Conservation (phyloP, 2,888 invertebrate species). For the Kuschelorhynchus macadamiae region DNA sequence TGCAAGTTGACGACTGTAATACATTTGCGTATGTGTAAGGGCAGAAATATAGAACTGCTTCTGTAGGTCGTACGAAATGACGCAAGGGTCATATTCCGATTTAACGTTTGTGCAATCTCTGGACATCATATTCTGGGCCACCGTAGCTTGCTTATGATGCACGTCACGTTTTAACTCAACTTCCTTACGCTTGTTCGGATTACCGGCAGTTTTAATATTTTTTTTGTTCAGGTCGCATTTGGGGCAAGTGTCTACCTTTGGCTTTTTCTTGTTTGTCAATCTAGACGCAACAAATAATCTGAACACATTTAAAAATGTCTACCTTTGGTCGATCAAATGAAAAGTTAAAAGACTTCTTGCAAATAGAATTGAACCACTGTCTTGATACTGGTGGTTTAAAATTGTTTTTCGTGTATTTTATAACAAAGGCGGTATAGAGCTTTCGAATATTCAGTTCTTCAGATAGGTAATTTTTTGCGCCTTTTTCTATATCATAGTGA, state of each 20-base stretch:
- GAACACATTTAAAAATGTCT: too few relatives aligned
- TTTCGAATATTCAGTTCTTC: conserved; percentile 2
- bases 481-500: not conserved
- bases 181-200: not conserved
- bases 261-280: too few relatives aligned
- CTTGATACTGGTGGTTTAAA: conserved; percentile 2
- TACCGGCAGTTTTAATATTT: not conserved
- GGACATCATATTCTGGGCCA: conserved; percentile 8
- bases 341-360: not conserved
- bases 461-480: not conserved
- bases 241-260: not conserved
- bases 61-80: conserved; percentile 8
- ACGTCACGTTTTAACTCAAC: conserved; percentile 2
- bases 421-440: conserved; percentile 1
- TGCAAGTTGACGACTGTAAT: conserved; percentile 6
- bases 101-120: not conserved
- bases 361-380: not conserved
- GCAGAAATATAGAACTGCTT: conserved; percentile 9
- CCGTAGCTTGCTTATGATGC: not conserved
- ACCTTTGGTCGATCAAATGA: too few relatives aligned
- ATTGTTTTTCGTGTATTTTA: conserved; percentile 4
- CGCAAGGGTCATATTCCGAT: not conserved
- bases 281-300: too few relatives aligned
- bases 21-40: conserved; percentile 12
- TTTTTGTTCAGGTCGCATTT: conserved; percentile 13